These are phyloP conservation scores for Chiridota heheva DNA, from an alignment of 35 echinoderm and acorn worm species.

Conservation along the genomic window DNA sequence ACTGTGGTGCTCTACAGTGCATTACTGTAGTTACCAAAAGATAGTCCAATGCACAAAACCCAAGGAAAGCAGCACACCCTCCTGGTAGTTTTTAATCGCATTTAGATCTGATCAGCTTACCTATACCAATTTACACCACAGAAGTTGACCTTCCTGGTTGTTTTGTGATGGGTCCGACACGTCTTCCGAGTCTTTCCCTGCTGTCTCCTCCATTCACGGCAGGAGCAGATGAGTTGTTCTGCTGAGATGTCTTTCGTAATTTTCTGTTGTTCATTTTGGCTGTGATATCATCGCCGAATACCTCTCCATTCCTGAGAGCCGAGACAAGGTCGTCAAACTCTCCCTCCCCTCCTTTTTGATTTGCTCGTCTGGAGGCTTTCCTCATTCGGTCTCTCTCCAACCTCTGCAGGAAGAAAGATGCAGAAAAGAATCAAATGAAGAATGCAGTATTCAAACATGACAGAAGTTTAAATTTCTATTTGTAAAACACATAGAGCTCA, in stretches of 20 bases:
- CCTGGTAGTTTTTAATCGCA: no score
- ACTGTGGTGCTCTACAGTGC: no score
- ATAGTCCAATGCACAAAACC: no score
- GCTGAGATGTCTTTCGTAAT: slow-evolving; percentile 23
- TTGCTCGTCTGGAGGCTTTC: slow-evolving; percentile 37
- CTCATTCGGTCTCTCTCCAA: slow-evolving; percentile 40
- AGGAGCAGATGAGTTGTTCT: slow-evolving; percentile 55
- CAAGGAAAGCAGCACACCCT: no score
- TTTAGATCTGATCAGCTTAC: no score
- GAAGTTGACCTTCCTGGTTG: slow-evolving; percentile 50
- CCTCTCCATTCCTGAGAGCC: slow-evolving; percentile 91
- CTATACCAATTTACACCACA: slow-evolving; percentile 16
- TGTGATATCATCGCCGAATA: slow-evolving; percentile 90
- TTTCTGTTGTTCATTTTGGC: slow-evolving; percentile 65
- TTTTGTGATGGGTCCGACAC: slow-evolving; percentile 41
- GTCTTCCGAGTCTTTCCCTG: slow-evolving; percentile 29
- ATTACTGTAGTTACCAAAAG: no score
- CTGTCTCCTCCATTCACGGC: slow-evolving; percentile 37
- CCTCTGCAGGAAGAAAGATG: slow-evolving; percentile 46
- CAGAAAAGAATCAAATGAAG: not conserved
- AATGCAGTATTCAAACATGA: no score
- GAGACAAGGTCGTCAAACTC: slow-evolving; percentile 99
- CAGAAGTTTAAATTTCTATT: no score
- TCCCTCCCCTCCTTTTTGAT: slow-evolving; percentile 56
- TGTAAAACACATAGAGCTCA: no score